Evolutionary conservation across 1,140 invertebrate genomes (phyloP).

Genomic region (Dendrolimus punctatus): DNA sequence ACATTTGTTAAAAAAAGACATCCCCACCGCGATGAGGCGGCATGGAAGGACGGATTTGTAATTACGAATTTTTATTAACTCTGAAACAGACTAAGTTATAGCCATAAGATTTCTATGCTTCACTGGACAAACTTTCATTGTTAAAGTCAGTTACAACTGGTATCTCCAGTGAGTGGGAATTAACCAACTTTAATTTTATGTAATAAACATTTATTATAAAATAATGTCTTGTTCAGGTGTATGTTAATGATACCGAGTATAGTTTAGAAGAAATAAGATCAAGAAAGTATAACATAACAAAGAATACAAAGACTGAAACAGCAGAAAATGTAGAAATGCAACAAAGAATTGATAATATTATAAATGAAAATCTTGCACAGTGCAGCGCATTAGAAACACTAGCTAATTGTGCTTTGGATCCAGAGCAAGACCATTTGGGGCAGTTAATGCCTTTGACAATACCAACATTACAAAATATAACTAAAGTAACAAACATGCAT

Average conservation of each 20-base stretch:
- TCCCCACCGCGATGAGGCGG: too few species aligned
- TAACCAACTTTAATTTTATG: too few species aligned
- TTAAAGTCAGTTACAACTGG: too few species aligned
- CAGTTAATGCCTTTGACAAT: slow-evolving; percentile 57
- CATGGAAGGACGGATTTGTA: too few species aligned
- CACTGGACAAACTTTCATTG: too few species aligned
- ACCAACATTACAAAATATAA: slow-evolving; percentile 58
- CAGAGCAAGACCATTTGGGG: slow-evolving; percentile 59
- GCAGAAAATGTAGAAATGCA: slow-evolving; percentile 25
- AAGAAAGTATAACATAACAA: slow-evolving; percentile 58
- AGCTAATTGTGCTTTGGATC: slow-evolving; percentile 62
- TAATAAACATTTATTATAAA: background rate
- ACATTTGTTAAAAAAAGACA: too few species aligned
- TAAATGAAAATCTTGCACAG: slow-evolving; percentile 50
- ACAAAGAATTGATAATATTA: slow-evolving; percentile 38
- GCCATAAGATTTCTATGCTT: too few species aligned
- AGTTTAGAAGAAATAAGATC: slow-evolving; percentile 80
- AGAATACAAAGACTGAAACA: slow-evolving; percentile 33
- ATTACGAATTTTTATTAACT: too few species aligned
- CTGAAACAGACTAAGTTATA: too few species aligned
- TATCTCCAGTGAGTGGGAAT: too few species aligned
- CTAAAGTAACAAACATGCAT: slow-evolving; percentile 61
- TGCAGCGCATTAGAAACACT: slow-evolving; percentile 63
- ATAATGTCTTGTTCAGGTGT: slow-evolving; percentile 61
- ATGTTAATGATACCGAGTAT: slow-evolving; percentile 74